These are phyloP conservation scores for Dasysyrphus tricinctus DNA, from an alignment of 2,888 invertebrate species.

Conservation along the genomic window DNA sequence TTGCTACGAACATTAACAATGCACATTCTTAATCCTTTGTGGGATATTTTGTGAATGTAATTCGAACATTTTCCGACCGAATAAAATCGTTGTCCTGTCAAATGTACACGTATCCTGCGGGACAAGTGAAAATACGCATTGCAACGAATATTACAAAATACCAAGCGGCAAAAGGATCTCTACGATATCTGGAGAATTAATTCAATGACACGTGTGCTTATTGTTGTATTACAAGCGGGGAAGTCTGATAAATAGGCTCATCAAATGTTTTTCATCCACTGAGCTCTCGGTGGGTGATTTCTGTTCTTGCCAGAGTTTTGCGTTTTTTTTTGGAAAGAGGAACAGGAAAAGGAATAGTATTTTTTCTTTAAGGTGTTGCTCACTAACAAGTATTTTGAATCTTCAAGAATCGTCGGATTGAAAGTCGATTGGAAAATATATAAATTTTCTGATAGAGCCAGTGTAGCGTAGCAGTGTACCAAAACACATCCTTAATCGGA, in stretches of 20 bases:
- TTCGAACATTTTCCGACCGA: slow-evolving; percentile 59
- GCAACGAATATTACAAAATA: neutral
- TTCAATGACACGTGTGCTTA: slow-evolving; percentile 64
- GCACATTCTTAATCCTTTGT: slow-evolving; percentile 60
- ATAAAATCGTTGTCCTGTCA: slow-evolving; percentile 64
- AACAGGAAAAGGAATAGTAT: neutral
- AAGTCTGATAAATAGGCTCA: slow-evolving; percentile 12
- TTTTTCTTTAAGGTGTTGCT: neutral
- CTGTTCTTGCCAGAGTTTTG: neutral
- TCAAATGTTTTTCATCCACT: neutral
- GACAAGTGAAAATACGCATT: slow-evolving; percentile 59
- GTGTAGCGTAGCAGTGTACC: neutral
- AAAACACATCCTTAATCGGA: slow-evolving; percentile 17
- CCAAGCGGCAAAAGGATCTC: slow-evolving; percentile 28
- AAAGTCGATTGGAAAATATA: neutral
- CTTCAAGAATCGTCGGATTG: neutral
- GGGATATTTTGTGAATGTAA: slow-evolving; percentile 56
- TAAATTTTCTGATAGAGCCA: neutral
- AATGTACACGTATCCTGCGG: slow-evolving; percentile 62
- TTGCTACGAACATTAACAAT: slow-evolving; percentile 59
- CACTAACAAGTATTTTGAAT: neutral
- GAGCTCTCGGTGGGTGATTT: neutral
- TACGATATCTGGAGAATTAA: slow-evolving; percentile 48
- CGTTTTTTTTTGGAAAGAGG: neutral
- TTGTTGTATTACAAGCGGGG: slow-evolving; percentile 12